These are phyloP conservation scores for Hoplostethus mediterraneus DNA, from an alignment of 2,797 vertebrate genomes.

Conservation along the genomic window DNA sequence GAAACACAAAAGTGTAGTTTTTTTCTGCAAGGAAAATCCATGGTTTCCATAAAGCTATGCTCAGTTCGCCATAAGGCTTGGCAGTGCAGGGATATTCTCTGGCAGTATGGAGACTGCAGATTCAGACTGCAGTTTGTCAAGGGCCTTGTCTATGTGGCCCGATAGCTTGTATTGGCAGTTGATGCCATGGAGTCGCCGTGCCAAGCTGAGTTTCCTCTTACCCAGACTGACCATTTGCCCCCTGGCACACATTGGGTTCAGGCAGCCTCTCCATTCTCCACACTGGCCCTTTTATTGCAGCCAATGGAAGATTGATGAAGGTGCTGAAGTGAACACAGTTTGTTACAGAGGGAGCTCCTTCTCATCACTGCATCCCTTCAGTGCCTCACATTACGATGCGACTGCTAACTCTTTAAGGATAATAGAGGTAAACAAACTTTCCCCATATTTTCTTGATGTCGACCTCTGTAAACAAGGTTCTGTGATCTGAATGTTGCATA, in stretches of 20 bases:
- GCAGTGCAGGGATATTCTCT: conserved; percentile 46
- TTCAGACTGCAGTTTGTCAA: conserved; percentile 48
- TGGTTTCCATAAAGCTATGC: conserved; percentile 67
- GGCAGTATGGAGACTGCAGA: conserved; percentile 30
- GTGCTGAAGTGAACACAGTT: conserved; percentile 65
- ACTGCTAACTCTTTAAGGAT: conserved; percentile 19
- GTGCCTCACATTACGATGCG: conserved; percentile 18
- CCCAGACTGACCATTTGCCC: conserved; percentile 70
- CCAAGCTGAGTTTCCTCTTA: conserved; percentile 70
- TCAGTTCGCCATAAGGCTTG: conserved; percentile 61
- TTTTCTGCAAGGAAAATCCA: conserved; percentile 43
- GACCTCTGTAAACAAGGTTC: background rate
- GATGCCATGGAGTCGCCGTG: conserved; percentile 55
- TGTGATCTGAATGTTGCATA: too few species aligned
- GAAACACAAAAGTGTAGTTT: conserved; percentile 54
- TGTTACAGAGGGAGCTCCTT: conserved; percentile 61
- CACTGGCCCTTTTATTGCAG: conserved; percentile 67
- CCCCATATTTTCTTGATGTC: conserved; percentile 4
- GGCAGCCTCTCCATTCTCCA: conserved; percentile 61
- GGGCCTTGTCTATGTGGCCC: conserved; percentile 51
- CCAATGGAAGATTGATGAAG: conserved; percentile 73
- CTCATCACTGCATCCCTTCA: conserved; percentile 47
- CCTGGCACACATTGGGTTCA: conserved; percentile 49
- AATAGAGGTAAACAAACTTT: too few species aligned
- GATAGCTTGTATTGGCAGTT: conserved; percentile 78